Evolutionary conservation across 2,888 invertebrate genomes (phyloP).

Genomic region (Andrena trimmerana): DNA sequence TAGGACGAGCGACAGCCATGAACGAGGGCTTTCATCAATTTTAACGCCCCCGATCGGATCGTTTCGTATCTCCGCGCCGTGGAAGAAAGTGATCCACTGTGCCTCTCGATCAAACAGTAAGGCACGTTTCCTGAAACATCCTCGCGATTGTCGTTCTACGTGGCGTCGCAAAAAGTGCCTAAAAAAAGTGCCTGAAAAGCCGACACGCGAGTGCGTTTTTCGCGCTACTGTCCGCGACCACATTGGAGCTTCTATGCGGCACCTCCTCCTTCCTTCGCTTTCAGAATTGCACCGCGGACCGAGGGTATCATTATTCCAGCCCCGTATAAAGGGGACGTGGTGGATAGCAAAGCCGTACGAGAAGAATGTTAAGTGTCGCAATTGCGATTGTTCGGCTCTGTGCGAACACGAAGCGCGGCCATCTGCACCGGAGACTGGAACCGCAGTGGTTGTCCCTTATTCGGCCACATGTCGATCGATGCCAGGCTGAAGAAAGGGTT

Average conservation of each 20-base stretch:
- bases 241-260: slow-evolving; percentile 50
- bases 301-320: slow-evolving; percentile 78
- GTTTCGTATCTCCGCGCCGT: neutral
- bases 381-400: slow-evolving; percentile 71
- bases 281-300: slow-evolving; percentile 67
- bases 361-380: slow-evolving; percentile 75
- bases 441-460: slow-evolving; percentile 69
- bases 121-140: slow-evolving; percentile 1
- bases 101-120: neutral
- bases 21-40: slow-evolving; percentile 53
- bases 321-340: slow-evolving; percentile 68
- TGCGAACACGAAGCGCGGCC: slow-evolving; percentile 64
- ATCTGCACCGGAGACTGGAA: slow-evolving; percentile 68
- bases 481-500: slow-evolving; percentile 40
- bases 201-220: slow-evolving; percentile 10
- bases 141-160: too few relatives aligned
- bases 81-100: slow-evolving; percentile 9
- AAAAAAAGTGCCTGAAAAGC: slow-evolving; percentile 18
- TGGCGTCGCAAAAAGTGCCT: too few relatives aligned
- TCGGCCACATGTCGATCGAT: slow-evolving; percentile 65
- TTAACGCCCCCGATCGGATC: slow-evolving; percentile 14
- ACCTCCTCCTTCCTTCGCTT: slow-evolving; percentile 68
- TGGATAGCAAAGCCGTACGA: slow-evolving; percentile 65
- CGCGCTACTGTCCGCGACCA: slow-evolving; percentile 38
- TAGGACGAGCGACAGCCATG: slow-evolving; percentile 19